A percentile compares a stretch with the other conserved stretches of the same genome.
Evolutionary conservation across 2,797 vertebrate species (phyloP).

Genomic region (Graptemys geographica): DNA sequence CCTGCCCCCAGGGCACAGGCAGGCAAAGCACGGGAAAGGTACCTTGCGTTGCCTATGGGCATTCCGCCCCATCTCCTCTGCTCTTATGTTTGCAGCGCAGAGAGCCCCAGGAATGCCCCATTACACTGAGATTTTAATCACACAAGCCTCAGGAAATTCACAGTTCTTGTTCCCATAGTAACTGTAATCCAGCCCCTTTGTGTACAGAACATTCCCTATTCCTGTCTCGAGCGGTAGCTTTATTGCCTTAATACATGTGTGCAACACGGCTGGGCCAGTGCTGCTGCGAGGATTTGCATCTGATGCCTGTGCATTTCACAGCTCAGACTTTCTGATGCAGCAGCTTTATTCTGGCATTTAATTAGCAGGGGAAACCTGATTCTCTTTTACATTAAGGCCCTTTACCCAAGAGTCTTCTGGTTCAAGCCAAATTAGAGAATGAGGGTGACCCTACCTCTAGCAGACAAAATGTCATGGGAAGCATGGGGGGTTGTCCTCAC

Average conservation of each 20-base stretch:
- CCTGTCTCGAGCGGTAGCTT: neutral
- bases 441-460: neutral
- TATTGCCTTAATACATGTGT: neutral
- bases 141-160: neutral
- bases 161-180: constrained; percentile 47
- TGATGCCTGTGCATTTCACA: accelerated
- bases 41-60: neutral
- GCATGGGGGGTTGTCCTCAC: neutral
- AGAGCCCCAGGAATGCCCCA: neutral
- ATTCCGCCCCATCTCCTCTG: neutral
- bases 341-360: accelerated
- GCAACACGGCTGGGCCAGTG: accelerated
- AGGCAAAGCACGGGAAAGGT: neutral
- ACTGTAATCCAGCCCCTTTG: neutral
- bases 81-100: neutral
- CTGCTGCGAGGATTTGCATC: neutral
- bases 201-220: neutral
- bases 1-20: neutral
- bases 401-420: neutral
- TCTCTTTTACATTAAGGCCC: neutral
- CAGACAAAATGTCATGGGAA: neutral
- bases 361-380: neutral
- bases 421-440: too few relatives aligned
- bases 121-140: neutral
- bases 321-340: neutral